Percentiles rank a stretch among this genome's conserved stretches.
Evolutionary conservation across 2,797 vertebrate species (phyloP).

Genomic region (Anolis apletophallus): DNA sequence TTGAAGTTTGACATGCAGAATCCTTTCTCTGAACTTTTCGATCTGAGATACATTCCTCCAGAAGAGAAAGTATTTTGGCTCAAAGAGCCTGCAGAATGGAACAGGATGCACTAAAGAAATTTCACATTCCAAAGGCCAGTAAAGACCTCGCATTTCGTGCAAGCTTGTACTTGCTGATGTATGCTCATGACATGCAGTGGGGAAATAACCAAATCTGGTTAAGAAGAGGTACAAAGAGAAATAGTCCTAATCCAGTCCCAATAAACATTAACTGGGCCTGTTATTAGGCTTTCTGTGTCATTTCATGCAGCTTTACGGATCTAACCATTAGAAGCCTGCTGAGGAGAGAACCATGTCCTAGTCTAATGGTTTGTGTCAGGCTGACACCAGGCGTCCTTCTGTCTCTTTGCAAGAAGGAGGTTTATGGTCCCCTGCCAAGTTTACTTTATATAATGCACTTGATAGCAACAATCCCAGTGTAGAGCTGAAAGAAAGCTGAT

Average conservation of each 20-base stretch:
- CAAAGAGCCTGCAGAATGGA: conserved; percentile 23
- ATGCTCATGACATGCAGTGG: conserved; percentile 58
- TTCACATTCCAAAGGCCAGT: conserved; percentile 59
- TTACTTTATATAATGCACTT: conserved; percentile 71
- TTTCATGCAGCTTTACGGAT: conserved; percentile 42
- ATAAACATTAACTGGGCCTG: conserved; percentile 57
- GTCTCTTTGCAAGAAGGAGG: conserved; percentile 63
- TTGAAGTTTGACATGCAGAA: neutral
- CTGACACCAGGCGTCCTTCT: conserved; percentile 71
- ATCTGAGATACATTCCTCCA: neutral
- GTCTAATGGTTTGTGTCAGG: conserved; percentile 73
- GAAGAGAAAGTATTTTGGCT: conserved; percentile 35
- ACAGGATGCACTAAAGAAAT: conserved; percentile 40
- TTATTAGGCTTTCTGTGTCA: conserved; percentile 49
- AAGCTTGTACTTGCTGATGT: conserved; percentile 69
- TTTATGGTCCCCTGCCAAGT: conserved; percentile 72
- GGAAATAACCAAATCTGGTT: conserved; percentile 56
- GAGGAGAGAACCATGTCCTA: conserved; percentile 52
- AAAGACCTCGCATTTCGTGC: conserved; percentile 61
- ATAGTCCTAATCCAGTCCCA: conserved; percentile 32
- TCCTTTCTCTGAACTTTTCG: neutral
- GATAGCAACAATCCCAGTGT: conserved; percentile 57
- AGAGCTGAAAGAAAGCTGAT: conserved; percentile 69
- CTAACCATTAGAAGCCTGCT: conserved; percentile 53
- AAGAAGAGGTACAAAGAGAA: conserved; percentile 49